Evolutionary conservation across 2,113 vertebrate genomes (phyloP), one percentile per base, ranked within the genome.

Genomic region (Manacus vitellinus): DNA sequence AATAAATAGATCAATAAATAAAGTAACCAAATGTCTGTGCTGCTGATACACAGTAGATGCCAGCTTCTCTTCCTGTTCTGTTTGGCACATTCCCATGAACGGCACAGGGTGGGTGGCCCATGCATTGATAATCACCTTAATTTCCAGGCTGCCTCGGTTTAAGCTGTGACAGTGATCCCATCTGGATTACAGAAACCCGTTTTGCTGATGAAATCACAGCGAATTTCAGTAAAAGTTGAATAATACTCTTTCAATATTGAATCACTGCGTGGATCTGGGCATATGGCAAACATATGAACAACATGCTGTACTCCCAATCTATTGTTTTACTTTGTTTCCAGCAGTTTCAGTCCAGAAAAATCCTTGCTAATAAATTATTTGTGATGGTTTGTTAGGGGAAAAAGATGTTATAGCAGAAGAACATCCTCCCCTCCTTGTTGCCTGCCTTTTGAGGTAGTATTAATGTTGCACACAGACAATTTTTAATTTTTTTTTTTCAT

Each of bases 261-360:
- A 88, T 95, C 94, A 92, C 94, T 93, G n/a, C 66, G 94, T 76
- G 83, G 92, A 95, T 91, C 95, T 98, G 97, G 79, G 80, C 97
- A 98, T 98, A 97, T 98, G 97, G 97, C 9, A 87, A 97, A 37
- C 98, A 98, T 89, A 96, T 97, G 97, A 95, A 59, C 56, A 96
- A 92, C 93, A 63, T 77, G 30, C 65, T 55, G 65, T 95, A 70
- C 73, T 67, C 67, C 71, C 80, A 97, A 90, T 89, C 97, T 88
- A 96, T 97, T 97, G 97, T 97, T 97, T 94, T 92, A 67, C 89
- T 61, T 86, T 85, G 88, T 96, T 98, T 97, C 95, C 96, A 97
- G 94, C 92, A 74, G 88, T 92, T 89, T 89, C 66, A 94, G 91
- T 73, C 79, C 88, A 75, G 95, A 93, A 80, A 95, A 90, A 94